These are phyloP conservation scores for Aeoliscus strigatus DNA, from an alignment of 2,797 vertebrate species.

Conservation along the genomic window DNA sequence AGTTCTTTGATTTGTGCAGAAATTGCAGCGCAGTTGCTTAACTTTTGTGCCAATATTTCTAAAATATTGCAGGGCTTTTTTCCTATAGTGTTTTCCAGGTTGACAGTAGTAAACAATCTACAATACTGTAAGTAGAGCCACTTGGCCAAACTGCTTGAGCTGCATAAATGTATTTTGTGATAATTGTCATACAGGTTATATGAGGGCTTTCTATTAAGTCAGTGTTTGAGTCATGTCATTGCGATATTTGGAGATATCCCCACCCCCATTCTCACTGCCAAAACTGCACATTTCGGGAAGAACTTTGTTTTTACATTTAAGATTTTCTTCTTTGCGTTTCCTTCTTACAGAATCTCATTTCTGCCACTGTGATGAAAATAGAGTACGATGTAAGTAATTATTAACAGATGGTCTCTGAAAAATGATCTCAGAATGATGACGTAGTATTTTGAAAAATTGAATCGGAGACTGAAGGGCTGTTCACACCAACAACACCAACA, in stretches of 20 bases:
- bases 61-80: constrained; percentile 45
- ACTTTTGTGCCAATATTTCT: constrained; percentile 54
- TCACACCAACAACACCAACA: too few species aligned
- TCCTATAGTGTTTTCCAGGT: constrained; percentile 36
- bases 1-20: constrained; percentile 18
- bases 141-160: constrained; percentile 7
- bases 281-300: constrained; percentile 38
- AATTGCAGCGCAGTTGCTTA: constrained; percentile 36
- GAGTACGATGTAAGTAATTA: too few species aligned
- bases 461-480: too few species aligned
- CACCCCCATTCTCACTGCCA: constrained; percentile 14
- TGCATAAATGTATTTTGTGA: constrained; percentile 50
- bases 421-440: too few species aligned
- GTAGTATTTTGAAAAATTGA: too few species aligned
- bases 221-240: constrained; percentile 12
- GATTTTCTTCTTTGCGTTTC: constrained; percentile 24
- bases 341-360: neutral
- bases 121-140: constrained; percentile 16
- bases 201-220: constrained; percentile 25
- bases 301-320: constrained; percentile 25
- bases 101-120: constrained; percentile 13
- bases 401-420: too few species aligned
- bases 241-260: constrained; percentile 7
- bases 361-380: too few species aligned
- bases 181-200: constrained; percentile 25